These are phyloP conservation scores for Physeter macrocephalus DNA, from an alignment of 2,113 vertebrate genomes.

Conservation along the genomic window DNA sequence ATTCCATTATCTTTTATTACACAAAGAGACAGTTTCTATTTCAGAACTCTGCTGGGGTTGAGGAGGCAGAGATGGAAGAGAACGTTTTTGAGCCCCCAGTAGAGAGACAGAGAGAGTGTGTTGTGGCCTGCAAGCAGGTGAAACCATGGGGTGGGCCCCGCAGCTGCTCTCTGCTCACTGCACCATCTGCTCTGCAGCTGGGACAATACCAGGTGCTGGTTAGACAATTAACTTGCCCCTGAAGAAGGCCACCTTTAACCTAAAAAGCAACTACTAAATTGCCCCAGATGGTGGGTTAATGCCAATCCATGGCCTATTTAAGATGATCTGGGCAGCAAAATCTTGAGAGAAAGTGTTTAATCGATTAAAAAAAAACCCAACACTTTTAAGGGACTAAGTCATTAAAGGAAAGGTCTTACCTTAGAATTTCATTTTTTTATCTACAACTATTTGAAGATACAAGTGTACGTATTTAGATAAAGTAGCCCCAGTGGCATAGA, in stretches of 20 bases:
- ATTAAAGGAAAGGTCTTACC: neutral
- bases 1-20: neutral
- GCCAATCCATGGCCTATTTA: neutral
- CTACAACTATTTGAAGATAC: neutral
- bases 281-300: neutral
- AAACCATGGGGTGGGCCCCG: neutral
- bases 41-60: neutral
- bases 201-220: neutral
- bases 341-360: neutral
- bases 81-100: neutral
- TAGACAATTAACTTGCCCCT: constrained; percentile 2
- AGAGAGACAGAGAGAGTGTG: neutral
- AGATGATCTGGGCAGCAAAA: neutral
- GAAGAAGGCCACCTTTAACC: constrained; percentile 2
- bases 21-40: neutral
- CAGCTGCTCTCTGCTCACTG: neutral
- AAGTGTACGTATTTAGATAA: neutral
- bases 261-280: neutral
- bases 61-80: neutral
- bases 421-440: constrained; percentile 27
- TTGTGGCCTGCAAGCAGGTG: neutral
- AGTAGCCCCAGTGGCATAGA: neutral
- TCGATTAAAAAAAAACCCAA: no score
- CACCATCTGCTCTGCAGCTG: constrained; percentile 12
- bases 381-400: neutral